Evolutionary conservation across 2,113 vertebrate genomes (phyloP).

Genomic region (Phaethornis superciliosus): DNA sequence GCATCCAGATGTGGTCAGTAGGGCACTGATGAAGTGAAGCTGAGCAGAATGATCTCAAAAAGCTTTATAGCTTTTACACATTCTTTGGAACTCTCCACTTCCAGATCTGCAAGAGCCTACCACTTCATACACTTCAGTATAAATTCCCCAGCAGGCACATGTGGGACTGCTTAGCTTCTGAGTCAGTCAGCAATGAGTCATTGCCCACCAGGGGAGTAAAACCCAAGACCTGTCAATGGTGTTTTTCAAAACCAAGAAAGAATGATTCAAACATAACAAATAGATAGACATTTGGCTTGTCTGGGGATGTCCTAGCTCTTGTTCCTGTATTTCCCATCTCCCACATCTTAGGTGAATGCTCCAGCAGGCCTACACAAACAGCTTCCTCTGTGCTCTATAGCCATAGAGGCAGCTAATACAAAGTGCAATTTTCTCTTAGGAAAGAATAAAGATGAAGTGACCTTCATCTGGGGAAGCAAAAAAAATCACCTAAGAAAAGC

Average conservation of each 20-base stretch:
- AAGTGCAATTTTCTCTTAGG: not conserved
- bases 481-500: not conserved
- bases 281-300: not conserved
- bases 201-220: not conserved
- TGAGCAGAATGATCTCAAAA: not conserved
- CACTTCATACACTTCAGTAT: not conserved
- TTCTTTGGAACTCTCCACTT: not conserved
- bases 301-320: not conserved
- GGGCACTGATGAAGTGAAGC: not conserved
- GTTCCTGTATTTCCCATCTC: not conserved
- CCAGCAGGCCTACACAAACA: not conserved
- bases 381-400: not conserved
- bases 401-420: not conserved
- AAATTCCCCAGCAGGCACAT: not conserved
- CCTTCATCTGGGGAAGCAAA: not conserved
- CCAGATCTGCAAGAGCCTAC: not conserved
- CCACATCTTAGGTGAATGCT: not conserved
- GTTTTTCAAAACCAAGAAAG: not conserved
- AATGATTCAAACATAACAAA: not conserved
- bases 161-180: not conserved
- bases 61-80: not conserved
- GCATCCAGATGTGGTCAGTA: not conserved
- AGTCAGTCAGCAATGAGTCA: constrained; percentile 8
- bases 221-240: not conserved
- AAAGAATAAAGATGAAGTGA: not conserved